Evolutionary conservation across 2,888 invertebrate genomes (phyloP).

Genomic region (Lacanobia wlatinum): DNA sequence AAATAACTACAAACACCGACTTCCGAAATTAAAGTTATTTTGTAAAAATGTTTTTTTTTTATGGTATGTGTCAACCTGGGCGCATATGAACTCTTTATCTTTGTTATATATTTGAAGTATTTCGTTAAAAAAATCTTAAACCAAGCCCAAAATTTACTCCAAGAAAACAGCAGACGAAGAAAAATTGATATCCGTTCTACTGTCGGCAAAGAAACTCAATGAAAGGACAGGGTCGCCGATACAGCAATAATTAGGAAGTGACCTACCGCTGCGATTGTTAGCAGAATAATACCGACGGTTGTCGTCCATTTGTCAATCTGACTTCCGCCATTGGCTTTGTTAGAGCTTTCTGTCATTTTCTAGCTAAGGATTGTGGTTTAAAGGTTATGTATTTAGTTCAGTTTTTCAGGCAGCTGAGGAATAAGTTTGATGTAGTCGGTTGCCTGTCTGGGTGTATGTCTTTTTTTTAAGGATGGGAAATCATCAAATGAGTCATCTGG

Average conservation of each 20-base stretch:
- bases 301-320: slow-evolving; percentile 61
- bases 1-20: too few relatives aligned
- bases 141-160: neutral
- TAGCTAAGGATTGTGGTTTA: neutral
- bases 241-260: slow-evolving; percentile 64
- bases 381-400: neutral
- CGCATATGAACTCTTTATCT: too few relatives aligned
- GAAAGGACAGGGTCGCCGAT: slow-evolving; percentile 43
- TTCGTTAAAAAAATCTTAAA: neutral
- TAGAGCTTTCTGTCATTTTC: slow-evolving; percentile 7
- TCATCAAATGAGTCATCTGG: too few relatives aligned
- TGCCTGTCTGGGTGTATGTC: too few relatives aligned
- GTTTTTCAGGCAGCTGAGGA: neutral
- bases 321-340: slow-evolving; percentile 57
- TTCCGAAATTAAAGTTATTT: too few relatives aligned
- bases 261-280: slow-evolving; percentile 56
- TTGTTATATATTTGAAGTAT: too few relatives aligned
- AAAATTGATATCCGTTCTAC: slow-evolving; percentile 21
- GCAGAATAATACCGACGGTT: slow-evolving; percentile 52
- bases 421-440: neutral
- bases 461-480: too few relatives aligned
- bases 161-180: slow-evolving; percentile 3
- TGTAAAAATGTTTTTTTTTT: too few relatives aligned
- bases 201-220: slow-evolving; percentile 33
- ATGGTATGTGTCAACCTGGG: too few relatives aligned